Base-by-base conservation (phyloP, 2,113 vertebrate species). In the Syngnathus scovelli region DNA sequence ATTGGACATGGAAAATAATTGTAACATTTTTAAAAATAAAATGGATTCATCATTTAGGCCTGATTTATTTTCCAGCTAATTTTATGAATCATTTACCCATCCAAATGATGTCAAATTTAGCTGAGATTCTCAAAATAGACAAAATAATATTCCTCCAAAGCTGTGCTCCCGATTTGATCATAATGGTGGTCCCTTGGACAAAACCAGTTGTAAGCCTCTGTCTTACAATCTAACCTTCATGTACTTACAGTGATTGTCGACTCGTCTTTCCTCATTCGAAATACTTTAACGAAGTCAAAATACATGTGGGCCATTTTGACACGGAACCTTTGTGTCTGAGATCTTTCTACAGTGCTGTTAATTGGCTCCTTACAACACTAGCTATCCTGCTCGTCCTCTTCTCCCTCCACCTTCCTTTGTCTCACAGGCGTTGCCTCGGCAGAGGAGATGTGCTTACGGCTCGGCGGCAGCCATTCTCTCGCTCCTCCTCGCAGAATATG, bases 361-460 rank as follows among this genome's bases (percentile, higher is more conserved):
- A 79, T 78, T 81, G 76, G 70, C 62, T 61, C 39, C 67, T 60
- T 56, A 41, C 27, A 62, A 65, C 64, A 38, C 41, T 39, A 70
- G 72, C 55, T n/a, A 64, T 51, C 21, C 1, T 54, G n/a, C 49
- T 41, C 38, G 15, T 21, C 19, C 37, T 39, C 59, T 39, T 39
- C 38, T 54, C 51, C n/a, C 66, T 39, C 33, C 67, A 58, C 36
- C 55, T 64, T 56, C 63, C 70, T 67, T 61, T 15, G 62, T 33
- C 64, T 23, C 59, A 21, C 44, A 60, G 49, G n/a, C 55, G 51
- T 66, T 23, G 56, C 49, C 48, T 78, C 51, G 66, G 61, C 58
- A 49, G 38, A 67, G 55, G 44, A 56, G 41, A 33, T 61, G 6
- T 49, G n/a, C 52, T 68, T 13, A 15, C 54, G 66, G 66, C 65